Conservation (phyloP, 2,888 invertebrate species). For the Chirona hameri region DNA sequence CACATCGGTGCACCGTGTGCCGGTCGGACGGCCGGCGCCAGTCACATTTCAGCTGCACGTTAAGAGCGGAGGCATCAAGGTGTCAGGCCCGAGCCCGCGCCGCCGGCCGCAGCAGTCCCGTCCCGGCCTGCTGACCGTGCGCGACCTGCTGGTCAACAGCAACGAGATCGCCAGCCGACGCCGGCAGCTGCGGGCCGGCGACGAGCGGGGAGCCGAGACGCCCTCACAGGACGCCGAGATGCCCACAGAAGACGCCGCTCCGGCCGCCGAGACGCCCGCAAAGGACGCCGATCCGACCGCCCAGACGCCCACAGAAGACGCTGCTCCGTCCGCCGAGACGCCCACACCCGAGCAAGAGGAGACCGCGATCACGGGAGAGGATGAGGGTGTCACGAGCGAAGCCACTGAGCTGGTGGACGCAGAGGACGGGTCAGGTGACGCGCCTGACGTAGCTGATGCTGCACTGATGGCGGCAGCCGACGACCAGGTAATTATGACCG, state of each 20-base stretch:
- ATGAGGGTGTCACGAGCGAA: too few relatives aligned
- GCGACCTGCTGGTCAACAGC: neutral
- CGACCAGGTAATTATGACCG: neutral
- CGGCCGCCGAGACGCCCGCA: neutral
- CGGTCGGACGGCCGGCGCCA: constrained; percentile 40
- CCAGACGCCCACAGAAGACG: too few relatives aligned
- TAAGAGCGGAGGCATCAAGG: constrained; percentile 6
- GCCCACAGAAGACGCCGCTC: too few relatives aligned
- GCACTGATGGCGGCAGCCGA: neutral
- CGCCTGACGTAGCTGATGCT: neutral
- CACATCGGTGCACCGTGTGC: constrained; percentile 42
- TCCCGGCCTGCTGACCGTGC: neutral
- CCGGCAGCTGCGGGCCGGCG: neutral
- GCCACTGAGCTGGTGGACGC: too few relatives aligned
- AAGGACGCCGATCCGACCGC: neutral
- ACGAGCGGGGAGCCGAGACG: neutral
- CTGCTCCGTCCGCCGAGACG: too few relatives aligned
- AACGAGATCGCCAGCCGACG: neutral
- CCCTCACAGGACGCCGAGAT: too few relatives aligned
- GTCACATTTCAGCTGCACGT: constrained; percentile 44
- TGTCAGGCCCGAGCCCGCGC: neutral
- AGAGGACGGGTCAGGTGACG: neutral
- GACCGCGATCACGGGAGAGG: too few relatives aligned
- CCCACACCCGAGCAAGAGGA: neutral
- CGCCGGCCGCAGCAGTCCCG: neutral